A percentile compares a stretch with the other conserved stretches of the same genome.
phyloP scores from a whole-genome alignment of 2,113 vertebrate species.

The Telmatochromis sp. region DNA sequence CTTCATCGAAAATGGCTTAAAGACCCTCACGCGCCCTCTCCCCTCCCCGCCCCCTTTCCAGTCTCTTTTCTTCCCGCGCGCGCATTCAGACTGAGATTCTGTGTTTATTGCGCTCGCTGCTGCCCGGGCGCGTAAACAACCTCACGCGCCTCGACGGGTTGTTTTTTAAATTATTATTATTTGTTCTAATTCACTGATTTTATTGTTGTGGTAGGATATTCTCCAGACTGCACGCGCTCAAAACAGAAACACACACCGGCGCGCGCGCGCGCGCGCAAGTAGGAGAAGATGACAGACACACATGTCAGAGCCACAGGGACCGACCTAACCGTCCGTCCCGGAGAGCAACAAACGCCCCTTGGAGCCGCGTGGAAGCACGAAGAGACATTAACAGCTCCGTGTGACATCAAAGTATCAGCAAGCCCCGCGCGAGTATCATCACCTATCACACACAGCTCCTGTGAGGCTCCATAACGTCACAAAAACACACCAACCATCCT shows the following conservation, averaged over 20 bases:
- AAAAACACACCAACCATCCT: not conserved
- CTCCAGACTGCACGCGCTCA: not conserved
- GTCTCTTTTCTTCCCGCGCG: not conserved
- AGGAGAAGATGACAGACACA: not conserved
- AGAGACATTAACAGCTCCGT: not conserved
- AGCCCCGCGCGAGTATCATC: not conserved
- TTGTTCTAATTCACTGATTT: not conserved
- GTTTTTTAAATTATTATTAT: not conserved
- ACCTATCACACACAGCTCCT: not conserved
- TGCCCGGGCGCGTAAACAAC: slow-evolving; percentile 1
- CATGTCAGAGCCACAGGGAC: slow-evolving; percentile 1
- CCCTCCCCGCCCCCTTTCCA: not conserved
- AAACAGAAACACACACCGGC: not conserved
- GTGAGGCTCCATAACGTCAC: not conserved
- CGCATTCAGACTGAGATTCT: not conserved
- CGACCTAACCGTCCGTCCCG: not conserved
- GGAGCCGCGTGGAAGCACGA: not conserved
- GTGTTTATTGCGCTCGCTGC: not conserved
- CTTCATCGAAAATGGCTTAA: not conserved
- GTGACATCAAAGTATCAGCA: not conserved
- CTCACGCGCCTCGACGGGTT: not conserved
- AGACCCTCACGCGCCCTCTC: not conserved
- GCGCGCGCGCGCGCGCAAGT: not conserved
- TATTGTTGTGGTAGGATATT: not conserved
- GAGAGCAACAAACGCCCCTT: not conserved